These are phyloP conservation scores for Trichonephila clavipes DNA, from an alignment of 1,140 invertebrate genomes.

Conservation along the genomic window DNA sequence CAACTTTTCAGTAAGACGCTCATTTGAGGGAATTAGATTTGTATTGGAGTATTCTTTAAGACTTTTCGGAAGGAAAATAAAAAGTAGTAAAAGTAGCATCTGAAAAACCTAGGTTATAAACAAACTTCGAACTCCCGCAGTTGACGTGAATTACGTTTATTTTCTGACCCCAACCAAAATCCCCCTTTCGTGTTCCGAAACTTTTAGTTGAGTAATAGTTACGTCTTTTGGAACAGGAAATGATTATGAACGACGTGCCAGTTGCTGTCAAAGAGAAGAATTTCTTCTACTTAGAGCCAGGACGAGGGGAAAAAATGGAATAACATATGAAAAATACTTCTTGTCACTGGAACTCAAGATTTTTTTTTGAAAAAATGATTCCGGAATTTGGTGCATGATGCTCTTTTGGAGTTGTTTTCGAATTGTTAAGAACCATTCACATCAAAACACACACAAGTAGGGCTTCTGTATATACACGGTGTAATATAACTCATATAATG, in stretches of 20 bases:
- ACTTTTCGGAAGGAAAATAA: no score
- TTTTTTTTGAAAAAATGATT: neutral
- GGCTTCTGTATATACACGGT: no score
- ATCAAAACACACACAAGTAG: no score
- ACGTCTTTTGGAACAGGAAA: neutral
- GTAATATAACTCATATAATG: no score
- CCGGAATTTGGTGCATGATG: neutral
- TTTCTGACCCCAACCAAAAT: neutral
- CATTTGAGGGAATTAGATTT: no score
- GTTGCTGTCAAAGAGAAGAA: conserved; percentile 30
- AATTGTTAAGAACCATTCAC: neutral
- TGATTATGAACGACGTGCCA: conserved; percentile 15
- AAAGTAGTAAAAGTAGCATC: no score
- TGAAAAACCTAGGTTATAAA: neutral
- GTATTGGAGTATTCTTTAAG: no score
- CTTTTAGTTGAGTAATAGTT: conserved; percentile 24
- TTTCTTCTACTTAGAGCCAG: neutral
- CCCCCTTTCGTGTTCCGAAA: neutral
- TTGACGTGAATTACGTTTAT: neutral
- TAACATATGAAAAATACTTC: neutral
- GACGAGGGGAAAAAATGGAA: neutral
- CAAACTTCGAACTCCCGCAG: neutral
- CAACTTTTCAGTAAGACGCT: no score
- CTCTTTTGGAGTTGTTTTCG: neutral
- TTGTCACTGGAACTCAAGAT: neutral